These are phyloP conservation scores for Scarus forsteni DNA, from an alignment of 2,797 vertebrate genomes.

Conservation along the genomic window DNA sequence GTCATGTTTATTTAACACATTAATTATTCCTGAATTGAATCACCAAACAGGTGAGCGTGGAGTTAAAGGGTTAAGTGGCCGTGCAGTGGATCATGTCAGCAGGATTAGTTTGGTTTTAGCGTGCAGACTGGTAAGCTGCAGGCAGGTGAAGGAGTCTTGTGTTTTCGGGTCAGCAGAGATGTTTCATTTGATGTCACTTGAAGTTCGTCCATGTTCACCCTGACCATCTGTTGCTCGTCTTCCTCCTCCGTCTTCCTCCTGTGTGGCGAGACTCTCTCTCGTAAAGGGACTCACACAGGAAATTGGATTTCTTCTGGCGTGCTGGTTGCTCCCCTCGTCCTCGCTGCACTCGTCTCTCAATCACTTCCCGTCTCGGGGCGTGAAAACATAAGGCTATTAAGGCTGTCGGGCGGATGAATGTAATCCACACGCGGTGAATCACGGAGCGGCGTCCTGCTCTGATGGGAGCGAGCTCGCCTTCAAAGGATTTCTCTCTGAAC, in stretches of 20 bases:
- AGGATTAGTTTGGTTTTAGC: too few relatives aligned
- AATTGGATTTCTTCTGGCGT: conserved; percentile 68
- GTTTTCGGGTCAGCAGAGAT: not conserved
- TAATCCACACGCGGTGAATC: conserved; percentile 54
- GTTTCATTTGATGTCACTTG: conserved; percentile 31
- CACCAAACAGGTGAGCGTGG: too few relatives aligned
- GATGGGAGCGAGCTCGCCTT: conserved; percentile 51
- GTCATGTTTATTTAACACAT: too few relatives aligned
- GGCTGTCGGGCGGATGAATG: conserved; percentile 46
- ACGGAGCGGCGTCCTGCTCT: conserved; percentile 47
- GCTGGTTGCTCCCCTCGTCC: conserved; percentile 43
- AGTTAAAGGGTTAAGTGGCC: too few relatives aligned
- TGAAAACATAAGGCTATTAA: conserved; percentile 68
- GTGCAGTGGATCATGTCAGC: too few relatives aligned
- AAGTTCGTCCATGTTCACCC: conserved; percentile 7
- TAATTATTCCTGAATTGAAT: too few relatives aligned
- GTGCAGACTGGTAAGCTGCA: not conserved
- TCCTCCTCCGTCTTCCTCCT: conserved; percentile 14
- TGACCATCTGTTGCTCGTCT: conserved; percentile 2
- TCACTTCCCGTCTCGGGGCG: conserved; percentile 47
- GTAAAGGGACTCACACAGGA: conserved; percentile 58
- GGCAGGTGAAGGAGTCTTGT: too few relatives aligned
- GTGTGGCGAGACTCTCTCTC: conserved; percentile 22
- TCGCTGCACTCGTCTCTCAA: conserved; percentile 36
- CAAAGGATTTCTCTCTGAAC: conserved; percentile 45